Evolutionary conservation across 2,797 vertebrate species (phyloP).

Genomic region (Sebastes trivittatus): DNA sequence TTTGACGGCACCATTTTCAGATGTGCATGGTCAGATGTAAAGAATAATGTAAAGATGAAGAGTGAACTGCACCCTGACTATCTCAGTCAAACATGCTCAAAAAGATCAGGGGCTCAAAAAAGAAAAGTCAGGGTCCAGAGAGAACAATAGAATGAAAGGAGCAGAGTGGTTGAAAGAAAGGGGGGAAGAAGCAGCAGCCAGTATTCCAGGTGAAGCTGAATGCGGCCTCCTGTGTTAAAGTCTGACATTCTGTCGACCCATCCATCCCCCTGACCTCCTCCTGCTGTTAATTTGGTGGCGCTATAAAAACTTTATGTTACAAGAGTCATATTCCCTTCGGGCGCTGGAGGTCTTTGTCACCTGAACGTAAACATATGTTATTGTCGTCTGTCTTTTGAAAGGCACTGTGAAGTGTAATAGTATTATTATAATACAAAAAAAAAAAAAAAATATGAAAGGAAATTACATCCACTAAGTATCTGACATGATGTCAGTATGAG

Average conservation of each 20-base stretch:
- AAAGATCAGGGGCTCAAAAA: too few species aligned
- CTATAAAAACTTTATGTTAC: background rate
- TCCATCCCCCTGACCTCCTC: background rate
- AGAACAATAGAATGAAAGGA: too few species aligned
- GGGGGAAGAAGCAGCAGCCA: too few species aligned
- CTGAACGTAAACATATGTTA: background rate
- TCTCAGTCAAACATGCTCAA: too few species aligned
- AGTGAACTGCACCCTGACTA: too few species aligned
- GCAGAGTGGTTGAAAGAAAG: background rate
- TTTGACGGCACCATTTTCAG: too few species aligned
- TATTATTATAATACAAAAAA: too few species aligned
- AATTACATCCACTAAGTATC: background rate
- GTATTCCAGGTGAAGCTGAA: too few species aligned
- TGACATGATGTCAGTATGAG: background rate
- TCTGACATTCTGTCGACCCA: background rate
- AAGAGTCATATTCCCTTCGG: background rate
- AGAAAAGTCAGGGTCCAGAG: too few species aligned
- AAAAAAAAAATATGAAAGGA: background rate
- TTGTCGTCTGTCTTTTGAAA: background rate
- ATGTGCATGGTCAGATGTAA: too few species aligned
- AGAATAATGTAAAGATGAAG: background rate
- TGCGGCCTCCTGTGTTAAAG: background rate
- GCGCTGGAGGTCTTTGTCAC: background rate
- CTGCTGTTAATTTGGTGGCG: background rate
- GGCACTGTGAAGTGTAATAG: too few species aligned